phyloP scores from a whole-genome alignment of 2,888 invertebrate species.

The Orchesellides sinensis region DNA sequence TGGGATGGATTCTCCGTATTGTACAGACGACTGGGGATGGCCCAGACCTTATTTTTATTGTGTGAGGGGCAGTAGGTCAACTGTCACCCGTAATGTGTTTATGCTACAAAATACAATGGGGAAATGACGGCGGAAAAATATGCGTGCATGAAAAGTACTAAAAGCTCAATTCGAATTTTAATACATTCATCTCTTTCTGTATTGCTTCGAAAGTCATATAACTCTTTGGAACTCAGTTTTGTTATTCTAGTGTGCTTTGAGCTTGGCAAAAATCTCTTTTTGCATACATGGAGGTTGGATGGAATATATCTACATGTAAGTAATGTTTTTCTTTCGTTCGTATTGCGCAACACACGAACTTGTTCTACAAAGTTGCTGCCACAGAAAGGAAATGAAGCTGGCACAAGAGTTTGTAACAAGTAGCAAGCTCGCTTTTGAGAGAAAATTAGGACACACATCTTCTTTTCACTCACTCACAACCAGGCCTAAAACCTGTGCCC shows the following conservation, averaged over 20 bases:
- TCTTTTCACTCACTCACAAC: conserved; percentile 18
- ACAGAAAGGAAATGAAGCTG: no score
- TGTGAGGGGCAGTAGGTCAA: conserved; percentile 65
- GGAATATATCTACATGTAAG: no score
- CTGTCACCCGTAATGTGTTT: conserved; percentile 51
- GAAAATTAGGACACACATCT: conserved; percentile 41
- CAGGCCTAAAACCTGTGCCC: conserved; percentile 53
- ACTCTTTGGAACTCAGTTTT: neutral
- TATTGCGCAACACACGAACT: no score
- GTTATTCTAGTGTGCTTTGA: neutral
- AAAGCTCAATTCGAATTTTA: conserved; percentile 20
- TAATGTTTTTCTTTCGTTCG: no score
- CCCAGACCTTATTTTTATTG: conserved; percentile 55
- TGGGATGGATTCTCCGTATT: neutral
- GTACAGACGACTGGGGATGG: conserved; percentile 7
- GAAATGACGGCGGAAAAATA: neutral
- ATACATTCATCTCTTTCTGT: conserved; percentile 26
- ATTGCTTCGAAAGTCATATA: neutral
- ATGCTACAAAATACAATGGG: conserved; percentile 9
- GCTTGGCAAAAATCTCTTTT: no score
- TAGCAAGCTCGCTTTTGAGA: neutral
- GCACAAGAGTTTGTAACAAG: neutral
- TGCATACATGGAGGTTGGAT: no score
- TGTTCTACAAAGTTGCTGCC: no score
- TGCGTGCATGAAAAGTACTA: conserved; percentile 24